Conservation (phyloP, 2,797 vertebrate species). For the Lepus oiostolus region DNA sequence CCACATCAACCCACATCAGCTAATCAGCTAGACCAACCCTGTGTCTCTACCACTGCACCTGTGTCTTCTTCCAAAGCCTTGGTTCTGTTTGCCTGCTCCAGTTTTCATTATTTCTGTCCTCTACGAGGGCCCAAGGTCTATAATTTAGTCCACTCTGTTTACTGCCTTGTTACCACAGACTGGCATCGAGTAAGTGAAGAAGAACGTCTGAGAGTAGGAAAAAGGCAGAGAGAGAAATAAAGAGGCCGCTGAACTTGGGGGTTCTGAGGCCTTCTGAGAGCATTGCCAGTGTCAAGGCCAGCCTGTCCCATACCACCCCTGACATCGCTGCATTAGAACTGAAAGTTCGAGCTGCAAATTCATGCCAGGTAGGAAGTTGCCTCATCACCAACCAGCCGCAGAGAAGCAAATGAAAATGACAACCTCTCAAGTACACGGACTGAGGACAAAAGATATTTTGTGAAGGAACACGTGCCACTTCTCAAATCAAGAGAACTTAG, state of each 20-base stretch:
- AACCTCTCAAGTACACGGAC: background rate
- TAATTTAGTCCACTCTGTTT: background rate
- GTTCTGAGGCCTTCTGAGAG: background rate
- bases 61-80: conserved; percentile 15
- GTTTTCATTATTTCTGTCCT: background rate
- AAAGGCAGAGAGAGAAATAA: rapidly evolving
- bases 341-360: background rate
- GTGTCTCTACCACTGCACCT: background rate
- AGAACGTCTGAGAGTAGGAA: background rate
- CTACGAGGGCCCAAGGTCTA: background rate
- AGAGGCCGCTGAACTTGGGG: background rate
- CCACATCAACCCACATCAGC: background rate
- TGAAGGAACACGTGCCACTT: conserved; percentile 32
- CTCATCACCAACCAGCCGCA: background rate
- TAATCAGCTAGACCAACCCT: background rate
- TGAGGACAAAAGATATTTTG: conserved; percentile 49
- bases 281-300: background rate
- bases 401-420: conserved; percentile 16
- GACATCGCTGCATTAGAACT: background rate
- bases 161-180: background rate
- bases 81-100: background rate
- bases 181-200: background rate
- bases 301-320: background rate
- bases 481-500: conserved; percentile 62
- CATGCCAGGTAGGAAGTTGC: background rate